A percentile compares a stretch with the other conserved stretches of the same genome.
Evolutionary conservation across 2,888 invertebrate species (phyloP).

Genomic region (Slavum lentiscoides): DNA sequence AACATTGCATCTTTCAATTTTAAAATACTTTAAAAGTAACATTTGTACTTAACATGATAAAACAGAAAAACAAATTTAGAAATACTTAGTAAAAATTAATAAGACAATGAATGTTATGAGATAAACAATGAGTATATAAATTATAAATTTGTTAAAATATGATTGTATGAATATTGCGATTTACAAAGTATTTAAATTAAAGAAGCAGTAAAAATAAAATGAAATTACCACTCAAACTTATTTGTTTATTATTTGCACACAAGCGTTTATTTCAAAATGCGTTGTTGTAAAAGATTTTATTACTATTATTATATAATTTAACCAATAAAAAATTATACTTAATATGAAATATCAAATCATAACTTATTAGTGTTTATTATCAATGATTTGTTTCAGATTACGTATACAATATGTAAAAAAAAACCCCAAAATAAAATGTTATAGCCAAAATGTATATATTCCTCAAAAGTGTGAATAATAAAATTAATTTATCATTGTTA

Average conservation of each 20-base stretch:
- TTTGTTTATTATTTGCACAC: too few species aligned
- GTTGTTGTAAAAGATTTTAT: background rate
- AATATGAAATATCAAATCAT: background rate
- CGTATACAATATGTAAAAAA: background rate
- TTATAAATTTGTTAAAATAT: too few species aligned
- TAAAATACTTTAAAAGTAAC: too few species aligned
- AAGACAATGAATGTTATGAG: background rate
- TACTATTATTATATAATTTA: background rate
- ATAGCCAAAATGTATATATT: background rate
- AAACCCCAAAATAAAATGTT: background rate
- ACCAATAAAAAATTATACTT: background rate
- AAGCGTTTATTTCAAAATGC: background rate
- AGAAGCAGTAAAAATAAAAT: too few species aligned
- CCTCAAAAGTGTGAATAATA: slow-evolving; percentile 5
- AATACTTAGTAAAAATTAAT: background rate
- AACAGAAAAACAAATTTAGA: background rate
- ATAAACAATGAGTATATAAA: background rate
- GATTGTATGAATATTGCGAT: too few species aligned
- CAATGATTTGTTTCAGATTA: slow-evolving; percentile 1
- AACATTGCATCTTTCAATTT: too few species aligned
- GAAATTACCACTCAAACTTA: too few species aligned
- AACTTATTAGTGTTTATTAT: background rate
- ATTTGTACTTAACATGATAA: too few species aligned
- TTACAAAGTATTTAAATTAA: background rate
- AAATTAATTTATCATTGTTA: background rate